phyloP scores from a whole-genome alignment of 2,113 vertebrate species.

The Protobothrops mucrosquamatus region DNA sequence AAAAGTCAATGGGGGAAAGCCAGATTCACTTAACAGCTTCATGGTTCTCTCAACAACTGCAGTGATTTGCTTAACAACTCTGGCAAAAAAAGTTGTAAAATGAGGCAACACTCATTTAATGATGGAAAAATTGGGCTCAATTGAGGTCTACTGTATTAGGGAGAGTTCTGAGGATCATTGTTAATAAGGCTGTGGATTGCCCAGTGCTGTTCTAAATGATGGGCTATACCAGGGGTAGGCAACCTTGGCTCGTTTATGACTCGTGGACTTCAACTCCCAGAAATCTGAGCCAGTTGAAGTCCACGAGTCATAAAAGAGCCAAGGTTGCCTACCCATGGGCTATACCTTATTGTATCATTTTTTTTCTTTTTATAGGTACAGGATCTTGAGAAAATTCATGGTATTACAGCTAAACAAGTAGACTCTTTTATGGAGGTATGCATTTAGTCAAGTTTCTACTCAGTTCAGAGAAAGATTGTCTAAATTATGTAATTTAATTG shows the following conservation, averaged over 20 bases:
- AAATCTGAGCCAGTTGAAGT: too few species aligned
- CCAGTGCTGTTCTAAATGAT: too few species aligned
- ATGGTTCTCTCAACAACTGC: not conserved
- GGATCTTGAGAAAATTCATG: not conserved
- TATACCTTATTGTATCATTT: not conserved
- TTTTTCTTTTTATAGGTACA: not conserved
- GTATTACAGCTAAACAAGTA: not conserved
- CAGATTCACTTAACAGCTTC: not conserved
- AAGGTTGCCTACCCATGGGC: too few species aligned
- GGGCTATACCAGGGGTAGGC: too few species aligned
- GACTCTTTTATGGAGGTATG: conserved; percentile 13
- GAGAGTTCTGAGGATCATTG: too few species aligned
- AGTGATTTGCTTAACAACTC: not conserved
- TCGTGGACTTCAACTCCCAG: too few species aligned
- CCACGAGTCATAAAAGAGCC: too few species aligned
- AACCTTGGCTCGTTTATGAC: too few species aligned
- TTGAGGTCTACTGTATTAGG: not conserved
- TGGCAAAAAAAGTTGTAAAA: not conserved
- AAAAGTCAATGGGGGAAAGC: not conserved
- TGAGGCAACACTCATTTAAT: not conserved
- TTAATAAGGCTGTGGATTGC: too few species aligned
- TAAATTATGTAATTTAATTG: not conserved
- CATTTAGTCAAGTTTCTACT: not conserved
- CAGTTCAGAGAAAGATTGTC: not conserved
- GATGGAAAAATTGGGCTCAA: not conserved